phyloP scores from a whole-genome alignment of 1,140 invertebrate genomes.

The Octopus bimaculoides region DNA sequence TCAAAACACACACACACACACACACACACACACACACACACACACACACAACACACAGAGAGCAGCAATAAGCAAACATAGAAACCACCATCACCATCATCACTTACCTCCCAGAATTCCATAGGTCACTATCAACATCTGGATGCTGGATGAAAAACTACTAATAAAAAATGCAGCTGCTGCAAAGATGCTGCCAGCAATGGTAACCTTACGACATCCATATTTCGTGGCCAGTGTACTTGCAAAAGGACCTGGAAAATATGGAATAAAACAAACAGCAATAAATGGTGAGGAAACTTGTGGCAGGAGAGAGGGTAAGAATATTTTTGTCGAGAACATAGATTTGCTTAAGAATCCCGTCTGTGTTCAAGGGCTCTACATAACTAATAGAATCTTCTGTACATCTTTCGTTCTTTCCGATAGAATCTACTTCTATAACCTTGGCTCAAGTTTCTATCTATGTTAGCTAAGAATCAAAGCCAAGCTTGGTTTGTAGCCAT shows the following conservation, averaged over 20 bases:
- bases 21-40: too few species aligned
- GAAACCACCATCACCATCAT: too few species aligned
- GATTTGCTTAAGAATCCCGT: background rate
- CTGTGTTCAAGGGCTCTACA: background rate
- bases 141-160: constrained; percentile 74
- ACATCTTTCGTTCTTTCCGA: too few species aligned
- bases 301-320: too few species aligned
- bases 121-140: constrained; percentile 49
- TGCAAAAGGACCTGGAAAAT: constrained; percentile 79
- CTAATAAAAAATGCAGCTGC: constrained; percentile 74
- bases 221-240: constrained; percentile 80
- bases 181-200: constrained; percentile 77
- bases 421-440: too few species aligned
- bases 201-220: constrained; percentile 84
- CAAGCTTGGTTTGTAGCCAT: too few species aligned
- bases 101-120: constrained; percentile 46
- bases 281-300: constrained; percentile 7
- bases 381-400: background rate
- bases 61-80: too few species aligned
- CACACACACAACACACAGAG: too few species aligned
- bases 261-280: background rate
- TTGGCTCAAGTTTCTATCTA: too few species aligned
- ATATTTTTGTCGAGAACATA: background rate
- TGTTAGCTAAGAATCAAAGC: too few species aligned
- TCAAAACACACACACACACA: too few species aligned